phyloP scores from a whole-genome alignment of 1,140 invertebrate species.

The Mya arenaria region DNA sequence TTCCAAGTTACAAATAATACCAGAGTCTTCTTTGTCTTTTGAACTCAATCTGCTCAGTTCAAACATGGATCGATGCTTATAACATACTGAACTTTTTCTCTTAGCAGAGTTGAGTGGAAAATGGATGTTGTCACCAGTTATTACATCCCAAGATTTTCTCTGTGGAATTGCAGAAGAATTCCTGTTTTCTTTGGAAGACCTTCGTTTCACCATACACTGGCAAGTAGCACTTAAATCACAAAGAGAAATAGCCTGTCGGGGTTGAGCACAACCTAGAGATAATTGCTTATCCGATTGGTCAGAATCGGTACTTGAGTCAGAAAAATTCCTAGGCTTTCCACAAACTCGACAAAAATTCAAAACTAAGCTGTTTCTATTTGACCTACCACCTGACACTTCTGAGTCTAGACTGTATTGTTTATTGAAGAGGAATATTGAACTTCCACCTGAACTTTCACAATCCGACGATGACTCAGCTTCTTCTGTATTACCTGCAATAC shows the following conservation, averaged over 20 bases:
- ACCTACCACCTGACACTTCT: neutral
- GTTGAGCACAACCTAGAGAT: no score
- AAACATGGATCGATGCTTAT: constrained; percentile 30
- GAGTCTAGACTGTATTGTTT: constrained; percentile 48
- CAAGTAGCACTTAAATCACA: constrained; percentile 29
- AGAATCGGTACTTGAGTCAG: constrained; percentile 25
- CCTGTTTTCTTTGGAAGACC: neutral
- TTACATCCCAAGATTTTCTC: neutral
- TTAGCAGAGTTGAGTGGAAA: no score
- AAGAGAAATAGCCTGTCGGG: neutral
- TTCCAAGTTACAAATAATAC: neutral
- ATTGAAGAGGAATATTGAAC: constrained; percentile 35
- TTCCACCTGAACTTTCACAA: constrained; percentile 41
- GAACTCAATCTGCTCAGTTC: constrained; percentile 6
- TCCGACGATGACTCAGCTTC: constrained; percentile 12
- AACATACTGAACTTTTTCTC: neutral
- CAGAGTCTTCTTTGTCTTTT: neutral
- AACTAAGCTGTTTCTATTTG: neutral
- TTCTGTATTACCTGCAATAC: constrained; percentile 17
- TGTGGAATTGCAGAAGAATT: neutral
- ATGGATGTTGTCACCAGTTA: neutral
- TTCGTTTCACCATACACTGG: neutral
- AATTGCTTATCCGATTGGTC: neutral
- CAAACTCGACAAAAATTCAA: constrained; percentile 31
- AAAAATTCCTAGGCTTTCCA: constrained; percentile 29